Evolutionary conservation across 2,888 invertebrate genomes (phyloP), one percentile per base, ranked within the genome.

Genomic region (Boloria euphrosyne): DNA sequence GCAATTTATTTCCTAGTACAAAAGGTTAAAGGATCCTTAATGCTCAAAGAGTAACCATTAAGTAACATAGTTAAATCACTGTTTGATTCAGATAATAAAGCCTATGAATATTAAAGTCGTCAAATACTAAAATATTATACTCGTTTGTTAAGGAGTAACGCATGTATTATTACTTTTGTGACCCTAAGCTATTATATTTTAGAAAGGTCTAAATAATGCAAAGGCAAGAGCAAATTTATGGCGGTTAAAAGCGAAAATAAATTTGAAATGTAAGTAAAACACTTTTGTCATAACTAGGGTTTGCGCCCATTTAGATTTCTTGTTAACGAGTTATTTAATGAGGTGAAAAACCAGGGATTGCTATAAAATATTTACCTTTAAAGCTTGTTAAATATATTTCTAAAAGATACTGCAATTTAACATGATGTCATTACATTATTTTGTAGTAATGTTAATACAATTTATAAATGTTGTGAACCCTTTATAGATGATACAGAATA

Each of bases 31-130:
- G 31, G 31, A 38, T 38, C 31, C 31, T 10, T 10, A 10, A 10
- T 38, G 10, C 31, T 38, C 31, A 38, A 38, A 38, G 7, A 38
- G 43, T 54, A 18, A 27, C 53, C 43, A 17, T 54, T 53, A 17
- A 75, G 76, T 77, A 78, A 78, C 78, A 80, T 79, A 74, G 77
- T 72, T 77, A 74, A 74, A 76, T 76, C 76, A 75, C 77, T 77
- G 76, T 75, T 75, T 73, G 76, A 80, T 81, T 79, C 75, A 74
- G 74, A 78, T 76, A 80, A 83, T 81, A 83, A 84, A 80, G 72
- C 75, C 82, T 80, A 83, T 83, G 76, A 83, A 82, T 83, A 78
- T 79, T 73, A 66, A 76, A 75, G 74, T 78, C 75, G 73, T 78
- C 74, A 75, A 75, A 78, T 67, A 70, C 64, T 77, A 77, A 79